phyloP scores from a whole-genome alignment of 64 coral and sea anemone species.

The Astreopora myriophthalma region DNA sequence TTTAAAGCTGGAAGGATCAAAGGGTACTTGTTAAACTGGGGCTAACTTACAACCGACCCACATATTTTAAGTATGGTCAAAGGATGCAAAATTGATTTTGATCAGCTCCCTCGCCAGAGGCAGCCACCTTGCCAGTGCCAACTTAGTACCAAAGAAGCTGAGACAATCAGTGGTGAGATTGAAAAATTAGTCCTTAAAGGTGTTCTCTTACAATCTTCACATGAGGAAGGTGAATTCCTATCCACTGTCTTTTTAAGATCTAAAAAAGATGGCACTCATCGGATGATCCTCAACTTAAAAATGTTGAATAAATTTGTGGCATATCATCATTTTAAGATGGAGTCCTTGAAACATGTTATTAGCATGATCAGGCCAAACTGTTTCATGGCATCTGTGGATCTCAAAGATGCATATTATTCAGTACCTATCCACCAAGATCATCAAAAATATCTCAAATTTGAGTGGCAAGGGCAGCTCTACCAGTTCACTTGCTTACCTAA shows the following conservation, averaged over 20 bases:
- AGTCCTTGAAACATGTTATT: constrained; percentile 27
- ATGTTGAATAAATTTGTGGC: constrained; percentile 18
- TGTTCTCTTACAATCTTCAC: background rate
- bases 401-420: constrained; percentile 16
- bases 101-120: background rate
- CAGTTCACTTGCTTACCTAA: constrained; percentile 34
- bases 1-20: constrained; percentile 30
- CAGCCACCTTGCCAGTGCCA: background rate
- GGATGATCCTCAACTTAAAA: background rate
- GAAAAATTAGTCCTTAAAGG: constrained; percentile 27
- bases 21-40: constrained; percentile 13
- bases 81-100: constrained; percentile 20
- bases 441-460: background rate
- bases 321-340: constrained; percentile 55
- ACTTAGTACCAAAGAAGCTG: background rate
- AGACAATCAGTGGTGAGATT: background rate
- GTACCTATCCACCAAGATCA: background rate
- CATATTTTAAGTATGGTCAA: constrained; percentile 19
- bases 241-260: constrained; percentile 26
- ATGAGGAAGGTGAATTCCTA: background rate
- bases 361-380: constrained; percentile 22
- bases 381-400: background rate
- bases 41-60: background rate
- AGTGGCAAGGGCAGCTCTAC: background rate
- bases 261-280: constrained; percentile 11